phyloP scores from a whole-genome alignment of 2,113 vertebrate species.

The Podocnemis expansa region DNA sequence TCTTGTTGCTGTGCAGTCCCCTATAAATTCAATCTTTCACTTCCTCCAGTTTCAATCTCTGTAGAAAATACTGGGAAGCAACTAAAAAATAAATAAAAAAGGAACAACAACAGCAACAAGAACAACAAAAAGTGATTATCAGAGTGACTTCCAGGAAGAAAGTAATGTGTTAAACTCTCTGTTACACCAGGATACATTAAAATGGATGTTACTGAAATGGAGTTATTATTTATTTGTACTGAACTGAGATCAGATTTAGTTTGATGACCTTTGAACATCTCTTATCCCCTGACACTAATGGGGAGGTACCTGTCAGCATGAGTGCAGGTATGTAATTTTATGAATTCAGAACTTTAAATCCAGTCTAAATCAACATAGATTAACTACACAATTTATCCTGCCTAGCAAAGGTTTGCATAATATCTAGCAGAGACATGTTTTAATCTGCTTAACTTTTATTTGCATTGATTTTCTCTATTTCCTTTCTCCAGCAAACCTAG shows the following conservation, averaged over 20 bases:
- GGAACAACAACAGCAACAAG: no score
- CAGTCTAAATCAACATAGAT: neutral
- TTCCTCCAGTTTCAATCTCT: no score
- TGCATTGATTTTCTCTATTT: neutral
- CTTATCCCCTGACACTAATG: no score
- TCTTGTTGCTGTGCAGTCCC: no score
- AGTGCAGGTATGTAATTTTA: neutral
- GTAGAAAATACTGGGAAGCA: no score
- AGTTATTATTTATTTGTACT: neutral
- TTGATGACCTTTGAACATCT: no score
- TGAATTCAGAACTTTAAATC: slow-evolving; percentile 26
- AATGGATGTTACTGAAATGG: neutral
- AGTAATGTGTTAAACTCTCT: neutral
- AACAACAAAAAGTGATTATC: neutral
- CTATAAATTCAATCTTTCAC: no score
- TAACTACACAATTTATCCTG: neutral
- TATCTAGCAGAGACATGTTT: neutral
- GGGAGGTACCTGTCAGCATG: neutral
- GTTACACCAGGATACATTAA: neutral
- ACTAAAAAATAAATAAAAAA: no score
- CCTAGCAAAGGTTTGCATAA: neutral
- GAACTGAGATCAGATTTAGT: no score
- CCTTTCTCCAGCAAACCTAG: neutral
- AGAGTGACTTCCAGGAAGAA: neutral
- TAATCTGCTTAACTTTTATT: neutral